A percentile compares a stretch with the other conserved stretches of the same genome.
Conservation (phyloP, 2,797 vertebrate genomes). For the Chiloscyllium punctatum region DNA sequence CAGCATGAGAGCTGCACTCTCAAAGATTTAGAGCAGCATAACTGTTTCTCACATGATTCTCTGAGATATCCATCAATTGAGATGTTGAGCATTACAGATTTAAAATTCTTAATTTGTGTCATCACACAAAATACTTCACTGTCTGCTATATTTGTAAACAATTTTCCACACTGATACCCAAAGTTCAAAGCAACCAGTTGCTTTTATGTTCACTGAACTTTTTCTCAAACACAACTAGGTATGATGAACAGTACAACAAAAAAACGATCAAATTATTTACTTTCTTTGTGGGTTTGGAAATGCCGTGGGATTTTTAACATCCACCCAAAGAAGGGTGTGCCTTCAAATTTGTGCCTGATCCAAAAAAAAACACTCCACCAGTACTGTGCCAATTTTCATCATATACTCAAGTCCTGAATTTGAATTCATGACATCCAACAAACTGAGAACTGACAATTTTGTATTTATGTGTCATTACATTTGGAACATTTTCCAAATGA, state of each 20-base stretch:
- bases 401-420: not conserved
- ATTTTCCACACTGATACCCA: not conserved
- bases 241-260: not conserved
- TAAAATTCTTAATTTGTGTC: not conserved
- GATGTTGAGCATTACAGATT: not conserved
- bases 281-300: not conserved
- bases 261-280: not conserved
- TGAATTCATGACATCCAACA: not conserved
- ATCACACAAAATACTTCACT: not conserved
- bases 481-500: not conserved
- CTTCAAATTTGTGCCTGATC: not conserved
- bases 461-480: not conserved
- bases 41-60: not conserved
- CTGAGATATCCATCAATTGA: not conserved
- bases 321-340: not conserved
- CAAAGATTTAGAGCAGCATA: not conserved
- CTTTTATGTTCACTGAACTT: not conserved
- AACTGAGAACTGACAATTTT: not conserved
- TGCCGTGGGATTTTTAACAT: not conserved
- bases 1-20: not conserved
- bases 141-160: not conserved
- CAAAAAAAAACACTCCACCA: not conserved
- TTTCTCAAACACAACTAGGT: not conserved
- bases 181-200: not conserved
- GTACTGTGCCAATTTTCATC: not conserved